These are phyloP conservation scores for Strix uralensis DNA, from an alignment of 2,113 vertebrate species.

Conservation along the genomic window DNA sequence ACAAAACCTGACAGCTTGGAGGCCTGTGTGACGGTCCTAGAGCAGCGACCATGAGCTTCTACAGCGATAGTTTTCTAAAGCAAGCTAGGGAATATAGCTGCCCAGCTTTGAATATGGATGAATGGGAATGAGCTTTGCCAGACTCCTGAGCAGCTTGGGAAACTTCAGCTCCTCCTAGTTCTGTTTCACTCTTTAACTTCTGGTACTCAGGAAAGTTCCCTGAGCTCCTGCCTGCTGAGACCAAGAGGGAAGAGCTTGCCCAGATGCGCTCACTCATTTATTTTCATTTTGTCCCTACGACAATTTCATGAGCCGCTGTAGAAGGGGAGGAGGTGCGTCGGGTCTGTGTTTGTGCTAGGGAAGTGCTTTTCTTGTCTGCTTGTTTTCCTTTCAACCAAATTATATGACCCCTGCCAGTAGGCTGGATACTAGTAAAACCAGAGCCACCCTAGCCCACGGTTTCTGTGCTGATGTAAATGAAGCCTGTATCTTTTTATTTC, in stretches of 20 bases:
- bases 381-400: background rate
- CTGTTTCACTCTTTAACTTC: background rate
- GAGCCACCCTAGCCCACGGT: background rate
- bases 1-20: background rate
- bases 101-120: background rate
- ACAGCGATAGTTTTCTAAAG: accelerated
- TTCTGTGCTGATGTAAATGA: background rate
- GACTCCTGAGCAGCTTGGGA: background rate
- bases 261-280: accelerated
- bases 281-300: background rate
- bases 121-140: background rate
- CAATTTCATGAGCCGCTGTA: accelerated
- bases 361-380: background rate
- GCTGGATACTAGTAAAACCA: background rate
- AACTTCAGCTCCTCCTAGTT: background rate
- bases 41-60: background rate
- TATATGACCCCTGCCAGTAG: background rate
- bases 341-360: background rate
- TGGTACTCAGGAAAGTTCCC: background rate
- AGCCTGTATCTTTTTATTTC: background rate
- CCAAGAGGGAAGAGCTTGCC: background rate
- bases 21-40: background rate
- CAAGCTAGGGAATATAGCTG: accelerated
- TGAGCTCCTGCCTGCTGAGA: background rate
- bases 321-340: background rate